Evolutionary conservation across 1,140 invertebrate species (phyloP).

Genomic region (Stratiolaelaps scimitus): DNA sequence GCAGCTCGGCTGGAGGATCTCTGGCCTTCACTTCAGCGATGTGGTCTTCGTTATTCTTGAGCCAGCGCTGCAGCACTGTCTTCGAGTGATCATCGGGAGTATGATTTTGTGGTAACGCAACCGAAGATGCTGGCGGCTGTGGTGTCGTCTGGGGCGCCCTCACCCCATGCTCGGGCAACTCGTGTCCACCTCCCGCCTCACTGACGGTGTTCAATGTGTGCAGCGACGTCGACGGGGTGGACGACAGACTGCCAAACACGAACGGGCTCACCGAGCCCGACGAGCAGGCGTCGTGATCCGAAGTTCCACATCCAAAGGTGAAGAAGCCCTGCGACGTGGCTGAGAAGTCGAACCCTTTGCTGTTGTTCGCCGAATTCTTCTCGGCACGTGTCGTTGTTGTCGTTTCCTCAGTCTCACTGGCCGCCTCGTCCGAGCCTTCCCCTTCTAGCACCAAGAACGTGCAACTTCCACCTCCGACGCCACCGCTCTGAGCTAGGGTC

Average conservation of each 20-base stretch:
- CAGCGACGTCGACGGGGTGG: constrained; percentile 35
- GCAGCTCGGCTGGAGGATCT: constrained; percentile 51
- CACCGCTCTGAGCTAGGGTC: constrained; percentile 56
- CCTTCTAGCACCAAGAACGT: constrained; percentile 54
- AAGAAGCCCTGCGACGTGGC: constrained; percentile 33
- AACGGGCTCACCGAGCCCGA: constrained; percentile 36
- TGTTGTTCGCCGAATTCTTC: constrained; percentile 20
- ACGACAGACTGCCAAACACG: constrained; percentile 35
- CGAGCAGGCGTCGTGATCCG: constrained; percentile 36
- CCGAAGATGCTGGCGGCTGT: constrained; percentile 28
- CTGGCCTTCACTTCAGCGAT: constrained; percentile 11
- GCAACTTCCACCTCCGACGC: constrained; percentile 43
- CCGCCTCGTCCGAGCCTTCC: constrained; percentile 39
- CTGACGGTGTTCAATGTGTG: constrained; percentile 32
- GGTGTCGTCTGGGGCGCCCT: constrained; percentile 5
- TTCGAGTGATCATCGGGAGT: constrained; percentile 29
- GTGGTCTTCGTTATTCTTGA: constrained; percentile 49
- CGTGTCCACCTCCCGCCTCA: constrained; percentile 30
- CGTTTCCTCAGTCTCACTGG: constrained; percentile 32
- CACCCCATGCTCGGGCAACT: constrained; percentile 31
- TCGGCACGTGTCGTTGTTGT: constrained; percentile 27
- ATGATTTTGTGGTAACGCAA: constrained; percentile 29
- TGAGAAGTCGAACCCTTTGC: constrained; percentile 33
- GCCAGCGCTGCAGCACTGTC: constrained; percentile 57
- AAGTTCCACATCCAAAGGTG: constrained; percentile 36